phyloP scores from a whole-genome alignment of 2,797 vertebrate species.

The Thalassophryne amazonica region DNA sequence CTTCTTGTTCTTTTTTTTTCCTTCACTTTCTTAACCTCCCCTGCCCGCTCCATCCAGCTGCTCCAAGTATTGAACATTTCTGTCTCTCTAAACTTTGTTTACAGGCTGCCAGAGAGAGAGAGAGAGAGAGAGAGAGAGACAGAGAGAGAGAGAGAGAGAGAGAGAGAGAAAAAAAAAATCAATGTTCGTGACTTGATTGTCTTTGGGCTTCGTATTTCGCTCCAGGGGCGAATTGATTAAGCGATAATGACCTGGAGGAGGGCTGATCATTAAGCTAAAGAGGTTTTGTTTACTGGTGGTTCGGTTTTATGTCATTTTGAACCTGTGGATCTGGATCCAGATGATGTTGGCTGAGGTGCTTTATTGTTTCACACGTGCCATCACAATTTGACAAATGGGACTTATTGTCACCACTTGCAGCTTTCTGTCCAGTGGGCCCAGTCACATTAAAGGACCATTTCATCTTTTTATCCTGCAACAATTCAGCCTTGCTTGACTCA shows the following conservation, averaged over 20 bases:
- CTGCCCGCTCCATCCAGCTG: constrained; percentile 37
- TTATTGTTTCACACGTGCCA: constrained; percentile 3
- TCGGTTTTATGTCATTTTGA: constrained; percentile 58
- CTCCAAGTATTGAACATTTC: constrained; percentile 78
- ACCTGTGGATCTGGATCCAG: constrained; percentile 33
- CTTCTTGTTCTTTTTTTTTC: constrained; percentile 22
- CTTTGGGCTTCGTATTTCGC: constrained; percentile 81
- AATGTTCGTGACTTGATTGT: constrained; percentile 83
- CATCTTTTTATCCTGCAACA: too few relatives aligned
- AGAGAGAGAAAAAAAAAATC: too few relatives aligned
- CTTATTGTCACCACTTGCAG: too few relatives aligned
- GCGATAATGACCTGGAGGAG: constrained; percentile 88
- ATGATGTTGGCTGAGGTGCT: constrained; percentile 11
- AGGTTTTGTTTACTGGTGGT: constrained; percentile 75
- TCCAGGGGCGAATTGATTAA: constrained; percentile 91
- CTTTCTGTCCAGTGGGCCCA: too few relatives aligned
- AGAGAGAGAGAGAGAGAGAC: too few relatives aligned
- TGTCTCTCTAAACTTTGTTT: constrained; percentile 85
- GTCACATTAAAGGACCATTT: too few relatives aligned
- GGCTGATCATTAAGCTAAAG: constrained; percentile 76
- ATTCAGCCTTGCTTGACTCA: too few relatives aligned
- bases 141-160: too few relatives aligned
- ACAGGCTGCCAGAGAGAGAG: too few relatives aligned
- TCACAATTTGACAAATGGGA: background rate
- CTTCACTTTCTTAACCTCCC: constrained; percentile 39